phyloP scores from a whole-genome alignment of 2,797 vertebrate species.

The Orestias chungarensis region DNA sequence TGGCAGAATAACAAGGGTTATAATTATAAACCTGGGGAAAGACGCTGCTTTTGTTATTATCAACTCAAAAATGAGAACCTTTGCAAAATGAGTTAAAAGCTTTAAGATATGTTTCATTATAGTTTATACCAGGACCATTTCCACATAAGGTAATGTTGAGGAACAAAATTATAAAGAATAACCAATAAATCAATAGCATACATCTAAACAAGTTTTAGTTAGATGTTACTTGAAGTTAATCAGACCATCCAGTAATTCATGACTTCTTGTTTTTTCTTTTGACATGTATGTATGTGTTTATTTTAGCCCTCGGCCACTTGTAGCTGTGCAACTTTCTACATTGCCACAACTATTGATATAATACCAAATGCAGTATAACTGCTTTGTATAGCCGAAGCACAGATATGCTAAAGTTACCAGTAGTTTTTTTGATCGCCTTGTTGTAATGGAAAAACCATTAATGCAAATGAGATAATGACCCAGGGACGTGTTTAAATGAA shows the following conservation, averaged over 20 bases:
- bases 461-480: too few relatives aligned
- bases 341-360: slow-evolving; percentile 30
- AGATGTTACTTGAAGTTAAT: not conserved
- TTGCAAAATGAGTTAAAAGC: not conserved
- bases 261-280: not conserved
- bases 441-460: too few relatives aligned
- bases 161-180: not conserved
- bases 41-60: not conserved
- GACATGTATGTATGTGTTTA: too few relatives aligned
- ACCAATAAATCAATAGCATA: too few relatives aligned
- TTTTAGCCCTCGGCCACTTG: not conserved
- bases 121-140: not conserved
- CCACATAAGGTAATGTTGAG: not conserved
- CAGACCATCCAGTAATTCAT: not conserved
- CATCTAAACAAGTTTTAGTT: not conserved
- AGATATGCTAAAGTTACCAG: too few relatives aligned
- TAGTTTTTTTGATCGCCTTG: too few relatives aligned
- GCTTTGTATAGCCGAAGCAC: too few relatives aligned
- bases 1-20: not conserved
- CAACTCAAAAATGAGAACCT: not conserved
- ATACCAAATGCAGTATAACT: too few relatives aligned
- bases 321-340: not conserved
- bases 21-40: slow-evolving; percentile 15
- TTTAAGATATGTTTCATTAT: not conserved
- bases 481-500: too few relatives aligned